These are phyloP conservation scores for Zosterops borbonicus DNA, from an alignment of 2,113 vertebrate genomes.

Conservation along the genomic window DNA sequence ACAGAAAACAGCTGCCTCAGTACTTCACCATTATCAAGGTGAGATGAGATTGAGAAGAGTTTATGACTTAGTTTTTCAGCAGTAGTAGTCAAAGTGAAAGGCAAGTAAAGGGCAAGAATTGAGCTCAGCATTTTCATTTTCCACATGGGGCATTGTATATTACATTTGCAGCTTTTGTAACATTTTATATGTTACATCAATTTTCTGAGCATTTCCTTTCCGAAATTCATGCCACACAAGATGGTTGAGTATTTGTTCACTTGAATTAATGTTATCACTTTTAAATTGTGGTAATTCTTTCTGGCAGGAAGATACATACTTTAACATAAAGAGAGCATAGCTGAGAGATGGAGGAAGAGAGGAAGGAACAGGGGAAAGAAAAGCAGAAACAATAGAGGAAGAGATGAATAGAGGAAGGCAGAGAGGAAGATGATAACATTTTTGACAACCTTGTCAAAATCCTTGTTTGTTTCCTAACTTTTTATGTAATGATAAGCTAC, in stretches of 20 bases:
- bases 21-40: not conserved
- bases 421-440: not conserved
- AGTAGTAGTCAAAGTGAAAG: slow-evolving; percentile 19
- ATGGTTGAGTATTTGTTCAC: not conserved
- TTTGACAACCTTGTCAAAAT: not conserved
- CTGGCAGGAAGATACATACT: not conserved
- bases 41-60: not conserved
- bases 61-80: slow-evolving; percentile 19
- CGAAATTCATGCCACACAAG: slow-evolving; percentile 7
- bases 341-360: not conserved
- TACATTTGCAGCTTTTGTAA: not conserved
- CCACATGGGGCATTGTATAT: slow-evolving; percentile 5
- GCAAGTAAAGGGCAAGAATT: slow-evolving; percentile 34
- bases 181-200: slow-evolving; percentile 28
- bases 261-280: not conserved
- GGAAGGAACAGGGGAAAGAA: not conserved
- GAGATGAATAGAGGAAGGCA: not conserved
- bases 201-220: slow-evolving; percentile 15
- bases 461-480: not conserved
- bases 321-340: not conserved
- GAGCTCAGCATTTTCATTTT: slow-evolving; percentile 39
- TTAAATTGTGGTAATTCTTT: not conserved
- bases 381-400: not conserved
- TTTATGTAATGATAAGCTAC: not conserved
- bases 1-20: not conserved